Evolutionary conservation across 2,113 vertebrate genomes (phyloP).

Genomic region (Formicarius rufipectus): DNA sequence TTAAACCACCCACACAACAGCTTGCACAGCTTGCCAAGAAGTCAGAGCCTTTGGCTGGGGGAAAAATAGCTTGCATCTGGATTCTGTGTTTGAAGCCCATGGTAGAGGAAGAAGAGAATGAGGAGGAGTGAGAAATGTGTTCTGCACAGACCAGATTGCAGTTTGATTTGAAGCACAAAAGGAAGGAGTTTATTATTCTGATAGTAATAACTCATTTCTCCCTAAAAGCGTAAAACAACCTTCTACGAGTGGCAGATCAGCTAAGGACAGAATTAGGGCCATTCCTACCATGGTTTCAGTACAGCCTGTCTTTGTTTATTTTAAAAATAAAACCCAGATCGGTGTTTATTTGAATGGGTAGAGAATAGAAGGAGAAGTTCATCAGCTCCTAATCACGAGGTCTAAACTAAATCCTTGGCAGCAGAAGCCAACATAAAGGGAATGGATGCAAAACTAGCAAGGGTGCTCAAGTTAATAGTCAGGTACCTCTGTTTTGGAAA

Average conservation of each 20-base stretch:
- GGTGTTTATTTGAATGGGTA: conserved; percentile 37
- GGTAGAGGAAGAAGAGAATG: conserved; percentile 60
- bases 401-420: background rate
- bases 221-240: conserved; percentile 20
- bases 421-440: background rate
- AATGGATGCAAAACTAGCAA: background rate
- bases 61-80: conserved; percentile 67
- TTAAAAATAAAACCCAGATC: conserved; percentile 33
- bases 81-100: conserved; percentile 66
- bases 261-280: conserved; percentile 45
- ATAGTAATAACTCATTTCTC: conserved; percentile 61
- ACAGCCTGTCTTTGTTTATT: conserved; percentile 39
- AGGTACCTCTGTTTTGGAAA: background rate
- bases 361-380: conserved; percentile 26
- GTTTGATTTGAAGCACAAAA: conserved; percentile 59
- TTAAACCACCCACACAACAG: conserved; percentile 69
- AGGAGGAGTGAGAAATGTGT: conserved; percentile 53
- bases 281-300: conserved; percentile 14
- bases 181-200: conserved; percentile 63
- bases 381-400: background rate
- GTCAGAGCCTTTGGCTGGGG: conserved; percentile 52
- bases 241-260: conserved; percentile 22
- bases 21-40: conserved; percentile 73
- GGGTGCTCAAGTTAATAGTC: background rate
- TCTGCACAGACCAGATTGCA: conserved; percentile 44